phyloP scores from a whole-genome alignment of 2,113 vertebrate species.

The Indicator maculatus region DNA sequence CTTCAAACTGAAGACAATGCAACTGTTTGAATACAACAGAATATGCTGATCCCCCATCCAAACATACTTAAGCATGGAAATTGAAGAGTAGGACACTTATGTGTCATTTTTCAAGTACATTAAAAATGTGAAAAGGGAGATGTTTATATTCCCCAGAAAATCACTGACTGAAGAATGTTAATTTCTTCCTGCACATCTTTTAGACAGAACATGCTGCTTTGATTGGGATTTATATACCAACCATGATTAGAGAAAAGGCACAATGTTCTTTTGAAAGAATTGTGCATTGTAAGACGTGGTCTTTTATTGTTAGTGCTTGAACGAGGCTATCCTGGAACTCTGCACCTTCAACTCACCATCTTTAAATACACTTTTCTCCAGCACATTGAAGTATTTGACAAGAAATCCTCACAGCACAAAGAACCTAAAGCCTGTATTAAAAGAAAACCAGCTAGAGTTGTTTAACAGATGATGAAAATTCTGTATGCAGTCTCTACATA shows the following conservation, averaged over 20 bases:
- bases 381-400: background rate
- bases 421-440: background rate
- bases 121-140: background rate
- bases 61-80: background rate
- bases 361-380: background rate
- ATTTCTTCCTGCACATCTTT: background rate
- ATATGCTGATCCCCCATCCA: background rate
- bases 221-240: background rate
- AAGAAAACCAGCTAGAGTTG: background rate
- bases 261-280: background rate
- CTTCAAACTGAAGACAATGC: background rate
- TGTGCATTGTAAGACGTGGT: background rate
- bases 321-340: background rate
- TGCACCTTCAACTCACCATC: background rate
- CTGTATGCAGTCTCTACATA: background rate
- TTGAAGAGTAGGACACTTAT: background rate
- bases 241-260: background rate
- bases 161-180: background rate
- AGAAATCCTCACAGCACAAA: background rate
- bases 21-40: background rate
- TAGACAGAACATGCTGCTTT: background rate
- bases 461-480: background rate
- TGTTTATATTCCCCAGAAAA: background rate
- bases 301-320: background rate
- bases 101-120: background rate